Evolutionary conservation across 2,797 vertebrate genomes (phyloP), one percentile per base, ranked within the genome.

Genomic region (Etheostoma perlongum): DNA sequence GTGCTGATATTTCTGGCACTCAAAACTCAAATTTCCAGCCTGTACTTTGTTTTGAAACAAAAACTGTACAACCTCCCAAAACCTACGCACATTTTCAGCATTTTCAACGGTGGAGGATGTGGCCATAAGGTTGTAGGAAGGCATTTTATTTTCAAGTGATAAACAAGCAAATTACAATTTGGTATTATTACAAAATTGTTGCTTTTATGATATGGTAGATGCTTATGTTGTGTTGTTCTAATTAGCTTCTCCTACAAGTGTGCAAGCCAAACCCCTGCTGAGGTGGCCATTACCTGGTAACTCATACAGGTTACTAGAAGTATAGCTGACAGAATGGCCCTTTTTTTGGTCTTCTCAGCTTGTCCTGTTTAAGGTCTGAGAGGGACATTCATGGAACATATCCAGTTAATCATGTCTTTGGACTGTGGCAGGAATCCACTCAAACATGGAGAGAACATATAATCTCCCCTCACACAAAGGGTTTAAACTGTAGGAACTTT

Each of bases 1-100:
- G 79, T 83, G 78, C 52, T 71, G 51, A 81, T 78, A 58, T 82
- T 81, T 84, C 75, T 84, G 79, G 76, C 44, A 0, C 21, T 18
- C 36, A 76, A 54, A 72, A 33, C 68, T 64, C 25, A n/a, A 40
- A 74, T 86, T 89, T 84, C 81, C 88, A 82, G 81, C 40, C 69
- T 51, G 49, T 13, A 12, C 51, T 81, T 54, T 30, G 2, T 67
- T 74, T 72, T 64, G 61, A 51, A 64, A 83, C 42, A 74, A 68
- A 76, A 74, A 79, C 65, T 76, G 83, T 82, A 74, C 52, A 2
- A 48, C 49, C 73, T 78, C 68, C 47, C 48, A 7, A 78, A 87
- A 66, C 79, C 83, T 76, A 76, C 71, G 16, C 76, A 86, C 69
- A 77, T 74, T 78, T 84, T 66, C 63, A 72, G 27, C 75, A 78